Conservation (phyloP, 2,888 invertebrate species). For the Chrysomela aeneicollis region DNA sequence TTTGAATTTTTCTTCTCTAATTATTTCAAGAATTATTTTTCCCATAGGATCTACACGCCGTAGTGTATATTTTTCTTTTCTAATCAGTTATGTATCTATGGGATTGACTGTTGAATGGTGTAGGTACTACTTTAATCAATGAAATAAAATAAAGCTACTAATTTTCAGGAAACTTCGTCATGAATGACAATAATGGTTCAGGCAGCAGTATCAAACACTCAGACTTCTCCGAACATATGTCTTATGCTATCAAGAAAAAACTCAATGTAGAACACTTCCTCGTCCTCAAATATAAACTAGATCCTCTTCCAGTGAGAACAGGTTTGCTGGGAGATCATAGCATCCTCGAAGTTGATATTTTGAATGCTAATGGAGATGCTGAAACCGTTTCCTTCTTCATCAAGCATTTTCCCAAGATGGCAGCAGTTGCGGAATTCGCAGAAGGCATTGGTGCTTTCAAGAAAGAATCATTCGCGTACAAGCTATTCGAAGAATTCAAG, state of each 20-base stretch:
- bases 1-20: no score
- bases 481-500: constrained; percentile 42
- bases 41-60: no score
- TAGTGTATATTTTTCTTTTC: no score
- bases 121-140: no score
- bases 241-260: constrained; percentile 37
- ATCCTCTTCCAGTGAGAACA: constrained; percentile 39
- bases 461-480: constrained; percentile 50
- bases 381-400: constrained; percentile 48
- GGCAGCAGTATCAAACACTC: constrained; percentile 13
- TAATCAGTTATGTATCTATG: no score
- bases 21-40: no score
- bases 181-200: neutral
- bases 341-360: constrained; percentile 41
- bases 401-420: constrained; percentile 49
- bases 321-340: constrained; percentile 52
- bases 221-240: constrained; percentile 25
- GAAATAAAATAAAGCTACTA: no score
- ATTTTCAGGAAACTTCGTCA: constrained; percentile 4
- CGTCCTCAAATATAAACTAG: constrained; percentile 36
- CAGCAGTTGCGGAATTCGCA: constrained; percentile 46
- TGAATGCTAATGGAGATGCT: constrained; percentile 33
- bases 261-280: constrained; percentile 38
- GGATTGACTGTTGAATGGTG: no score
- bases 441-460: constrained; percentile 48